Evolutionary conservation across 2,888 invertebrate genomes (phyloP), one percentile per base, ranked within the genome.

Genomic region (Zelleria hepariella): DNA sequence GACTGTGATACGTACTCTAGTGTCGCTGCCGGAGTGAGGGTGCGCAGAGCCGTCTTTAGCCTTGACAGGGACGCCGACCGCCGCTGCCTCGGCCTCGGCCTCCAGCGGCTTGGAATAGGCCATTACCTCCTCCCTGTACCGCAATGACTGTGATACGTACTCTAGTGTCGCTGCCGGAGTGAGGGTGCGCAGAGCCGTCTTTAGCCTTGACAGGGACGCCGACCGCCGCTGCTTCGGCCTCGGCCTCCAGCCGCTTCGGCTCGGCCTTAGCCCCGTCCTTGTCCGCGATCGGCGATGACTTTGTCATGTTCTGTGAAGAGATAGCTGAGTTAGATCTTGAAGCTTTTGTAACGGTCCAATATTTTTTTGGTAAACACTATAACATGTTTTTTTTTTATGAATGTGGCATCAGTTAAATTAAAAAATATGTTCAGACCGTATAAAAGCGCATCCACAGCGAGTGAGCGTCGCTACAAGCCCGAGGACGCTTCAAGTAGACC

Each of bases 151-250:
- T 52, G 58, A 18, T 49, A 58, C 68, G 63, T 72, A 90, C 90
- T 73, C 78, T 80, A 2, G 82, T 77, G 65, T 90, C 87, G 68
- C 92, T 92, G 56, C 93, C 93, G 64, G 91, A 77, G 80, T 93
- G 92, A 3, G 91, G 92, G 86, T 94, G 93, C 0, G 94, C 94
- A 0, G 93, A 93, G 10, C 93, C 93, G 70, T 94, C 94, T 68
- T 86, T 89, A 51, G 90, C 86, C 69, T 90, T 90, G 56, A 82
- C 77, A 1, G n/a, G n/a, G n/a, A n/a, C n/a, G n/a, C n/a, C n/a
- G n/a, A n/a, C n/a, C n/a, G 58, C 6, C 5, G 58, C 18, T 10
- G 51, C 5, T 10, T 7, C 47, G 21, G 32, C 65, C 75, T 77
- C 53, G 59, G 25, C 49, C 49, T 57, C 58, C 61, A 56, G 32